Conservation (phyloP, 2,888 invertebrate species). For the Pterostichus niger region DNA sequence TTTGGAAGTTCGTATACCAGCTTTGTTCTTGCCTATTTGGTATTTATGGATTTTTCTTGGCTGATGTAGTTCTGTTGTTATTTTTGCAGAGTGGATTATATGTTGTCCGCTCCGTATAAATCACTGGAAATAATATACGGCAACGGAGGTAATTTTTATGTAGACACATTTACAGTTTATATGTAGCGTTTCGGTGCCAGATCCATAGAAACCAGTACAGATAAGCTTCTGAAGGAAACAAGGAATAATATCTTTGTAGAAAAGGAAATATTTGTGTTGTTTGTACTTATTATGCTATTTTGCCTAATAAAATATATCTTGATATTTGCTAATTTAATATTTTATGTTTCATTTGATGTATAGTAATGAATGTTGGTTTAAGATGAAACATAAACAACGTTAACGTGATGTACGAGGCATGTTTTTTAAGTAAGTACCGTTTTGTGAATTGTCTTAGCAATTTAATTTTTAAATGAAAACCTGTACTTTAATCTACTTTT, state of each 20-base stretch:
- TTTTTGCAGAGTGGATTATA: constrained; percentile 29
- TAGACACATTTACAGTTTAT: constrained; percentile 33
- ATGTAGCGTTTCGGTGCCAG: constrained; percentile 7
- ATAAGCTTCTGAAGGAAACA: constrained; percentile 13
- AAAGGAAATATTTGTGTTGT: neutral
- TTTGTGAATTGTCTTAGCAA: too few species aligned
- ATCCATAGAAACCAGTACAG: neutral
- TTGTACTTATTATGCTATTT: constrained; percentile 14
- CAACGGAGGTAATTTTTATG: constrained; percentile 33
- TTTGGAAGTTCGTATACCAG: too few species aligned
- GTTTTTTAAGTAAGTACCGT: too few species aligned
- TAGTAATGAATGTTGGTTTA: too few species aligned
- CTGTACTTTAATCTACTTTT: too few species aligned
- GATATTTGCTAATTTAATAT: too few species aligned
- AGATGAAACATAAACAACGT: too few species aligned
- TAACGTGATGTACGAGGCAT: too few species aligned
- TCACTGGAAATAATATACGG: constrained; percentile 32
- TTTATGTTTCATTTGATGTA: too few species aligned
- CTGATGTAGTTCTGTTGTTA: neutral
- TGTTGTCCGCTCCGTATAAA: constrained; percentile 22
- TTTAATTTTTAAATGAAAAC: too few species aligned
- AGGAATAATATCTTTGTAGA: neutral
- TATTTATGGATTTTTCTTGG: constrained; percentile 32
- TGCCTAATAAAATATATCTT: neutral
- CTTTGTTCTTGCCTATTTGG: neutral